Evolutionary conservation across 2,888 invertebrate genomes (phyloP), one percentile per base, ranked within the genome.

Genomic region (Amblyjoppa fuscipennis): DNA sequence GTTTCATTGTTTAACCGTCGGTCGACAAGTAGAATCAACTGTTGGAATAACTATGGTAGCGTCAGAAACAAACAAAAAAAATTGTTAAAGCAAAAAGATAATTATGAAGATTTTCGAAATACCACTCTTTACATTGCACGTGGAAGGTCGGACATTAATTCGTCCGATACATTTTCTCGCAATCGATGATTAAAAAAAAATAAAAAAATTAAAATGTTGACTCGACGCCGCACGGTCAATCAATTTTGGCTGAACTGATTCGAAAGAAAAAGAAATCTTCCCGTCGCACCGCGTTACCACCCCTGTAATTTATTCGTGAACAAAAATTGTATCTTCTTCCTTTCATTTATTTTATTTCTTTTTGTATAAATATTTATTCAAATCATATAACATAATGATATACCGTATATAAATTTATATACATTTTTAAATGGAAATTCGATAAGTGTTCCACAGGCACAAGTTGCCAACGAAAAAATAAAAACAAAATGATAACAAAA

Each of bases 391-490:
- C 88, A 89, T 89, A 84, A 88, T 86, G 84, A 86, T 88, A 83
- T 89, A 88, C 83, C 87, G 83, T 82, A 86, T 87, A 89, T 87
- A 89, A 88, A 87, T 86, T 86, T 89, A 88, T 87, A 89, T 89
- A 91, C 88, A 90, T 84, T 86, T 90, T 90, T 81, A 87, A 89
- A 89, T 91, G 90, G 90, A 91, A 91, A 88, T 87, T 91, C 90
- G 88, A 91, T 92, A 92, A 92, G 89, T 93, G 93, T 93, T 94
- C 94, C 94, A 94, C 94, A 93, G 94, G 94, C 94, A 94, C 94
- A 94, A 94, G 93, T 93, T 93, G 93, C 93, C 93, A 93, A 93
- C 87, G 91, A 87, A 89, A 85, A 82, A 90, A 85, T 87, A 83
- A 87, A 85, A 88, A 88, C 86, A 87, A 88, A 87, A 87, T 85